phyloP scores from a whole-genome alignment of 2,113 vertebrate species.

The Psammodynastes pulverulentus region DNA sequence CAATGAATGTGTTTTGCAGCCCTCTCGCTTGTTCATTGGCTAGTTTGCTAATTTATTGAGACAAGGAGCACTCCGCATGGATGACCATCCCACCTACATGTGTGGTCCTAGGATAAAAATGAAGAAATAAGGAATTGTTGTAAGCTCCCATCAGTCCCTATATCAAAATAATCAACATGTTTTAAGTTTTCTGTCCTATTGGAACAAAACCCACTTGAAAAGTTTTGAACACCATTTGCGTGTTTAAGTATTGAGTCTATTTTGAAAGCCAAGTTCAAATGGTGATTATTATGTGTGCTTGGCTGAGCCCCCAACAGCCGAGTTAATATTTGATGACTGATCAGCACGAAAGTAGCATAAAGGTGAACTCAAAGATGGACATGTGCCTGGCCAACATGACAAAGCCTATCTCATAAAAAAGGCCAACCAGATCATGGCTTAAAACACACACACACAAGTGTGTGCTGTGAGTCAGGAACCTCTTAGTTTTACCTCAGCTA shows the following conservation, averaged over 20 bases:
- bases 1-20: background rate
- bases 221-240: background rate
- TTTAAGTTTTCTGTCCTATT: background rate
- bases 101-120: background rate
- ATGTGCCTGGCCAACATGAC: background rate
- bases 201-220: background rate
- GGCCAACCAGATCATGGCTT: background rate
- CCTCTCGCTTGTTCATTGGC: background rate
- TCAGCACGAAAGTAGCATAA: background rate
- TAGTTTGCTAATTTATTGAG: background rate
- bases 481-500: background rate
- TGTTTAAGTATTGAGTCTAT: background rate
- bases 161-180: background rate
- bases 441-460: background rate
- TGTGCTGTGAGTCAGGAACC: too few relatives aligned
- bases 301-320: too few relatives aligned
- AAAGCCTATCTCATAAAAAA: background rate
- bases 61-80: background rate
- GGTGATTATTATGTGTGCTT: background rate
- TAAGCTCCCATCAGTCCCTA: background rate
- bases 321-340: background rate
- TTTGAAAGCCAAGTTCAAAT: background rate
- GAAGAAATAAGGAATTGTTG: background rate
- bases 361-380: background rate
- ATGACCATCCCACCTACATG: background rate